A percentile compares a stretch with the other conserved stretches of the same genome.
Evolutionary conservation across 2,888 invertebrate genomes (phyloP).

Genomic region (Agrotis ipsilon): DNA sequence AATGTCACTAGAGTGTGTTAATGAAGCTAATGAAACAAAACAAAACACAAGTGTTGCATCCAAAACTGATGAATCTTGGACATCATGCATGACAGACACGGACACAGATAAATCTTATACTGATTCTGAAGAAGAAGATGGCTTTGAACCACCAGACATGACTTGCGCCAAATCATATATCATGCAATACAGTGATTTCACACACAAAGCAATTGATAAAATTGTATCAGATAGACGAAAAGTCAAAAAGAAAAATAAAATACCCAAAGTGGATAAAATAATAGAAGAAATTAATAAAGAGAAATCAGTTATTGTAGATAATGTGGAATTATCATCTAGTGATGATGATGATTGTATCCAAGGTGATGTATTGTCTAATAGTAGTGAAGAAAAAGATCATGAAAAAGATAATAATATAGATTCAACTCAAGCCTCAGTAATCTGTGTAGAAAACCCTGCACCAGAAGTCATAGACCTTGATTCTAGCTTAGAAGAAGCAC

Average conservation of each 20-base stretch:
- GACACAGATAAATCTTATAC: constrained; percentile 81
- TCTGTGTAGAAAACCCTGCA: constrained; percentile 74
- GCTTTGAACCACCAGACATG: constrained; percentile 82
- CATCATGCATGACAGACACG: constrained; percentile 82
- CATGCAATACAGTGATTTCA: constrained; percentile 94
- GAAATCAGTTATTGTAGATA: constrained; percentile 80
- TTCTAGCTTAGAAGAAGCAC: constrained; percentile 73
- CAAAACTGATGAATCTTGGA: constrained; percentile 88
- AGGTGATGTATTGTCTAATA: constrained; percentile 74
- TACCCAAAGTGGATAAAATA: constrained; percentile 76
- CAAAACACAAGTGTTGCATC: constrained; percentile 74
- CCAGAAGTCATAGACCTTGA: constrained; percentile 78
- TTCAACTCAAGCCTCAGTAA: constrained; percentile 76
- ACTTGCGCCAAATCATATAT: constrained; percentile 94
- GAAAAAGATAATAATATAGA: constrained; percentile 61
- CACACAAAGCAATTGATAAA: constrained; percentile 93
- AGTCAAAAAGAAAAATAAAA: constrained; percentile 72
- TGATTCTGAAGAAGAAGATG: constrained; percentile 87
- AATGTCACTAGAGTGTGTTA: constrained; percentile 85
- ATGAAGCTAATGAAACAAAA: constrained; percentile 75
- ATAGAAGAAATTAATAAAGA: constrained; percentile 82
- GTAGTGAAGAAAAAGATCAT: constrained; percentile 61
- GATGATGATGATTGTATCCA: constrained; percentile 81
- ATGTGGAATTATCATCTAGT: constrained; percentile 80
- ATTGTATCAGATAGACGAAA: constrained; percentile 82